A percentile compares a stretch with the other conserved stretches of the same genome.
Conservation (phyloP, 2,888 invertebrate genomes). For the Eristalinus sepulchralis region DNA sequence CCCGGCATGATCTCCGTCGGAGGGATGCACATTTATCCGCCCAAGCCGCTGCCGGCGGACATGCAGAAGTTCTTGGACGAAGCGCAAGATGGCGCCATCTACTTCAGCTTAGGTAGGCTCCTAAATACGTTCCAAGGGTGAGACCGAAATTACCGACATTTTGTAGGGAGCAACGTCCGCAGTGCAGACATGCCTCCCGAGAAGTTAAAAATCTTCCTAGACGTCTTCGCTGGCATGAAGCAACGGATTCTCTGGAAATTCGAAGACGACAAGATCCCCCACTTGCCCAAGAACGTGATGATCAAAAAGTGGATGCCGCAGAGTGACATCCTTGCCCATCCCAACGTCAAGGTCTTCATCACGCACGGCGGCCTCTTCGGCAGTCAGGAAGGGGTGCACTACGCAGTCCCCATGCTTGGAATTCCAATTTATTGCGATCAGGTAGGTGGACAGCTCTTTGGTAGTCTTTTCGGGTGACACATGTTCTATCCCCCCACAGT, state of each 20-base stretch:
- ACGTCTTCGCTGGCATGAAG: constrained; percentile 80
- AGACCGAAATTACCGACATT: not conserved
- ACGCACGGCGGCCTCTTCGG: constrained; percentile 81
- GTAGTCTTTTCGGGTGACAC: not conserved
- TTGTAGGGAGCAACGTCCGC: constrained; percentile 81
- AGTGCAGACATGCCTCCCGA: constrained; percentile 80
- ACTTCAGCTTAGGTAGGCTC: constrained; percentile 81
- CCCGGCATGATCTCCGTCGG: constrained; percentile 82
- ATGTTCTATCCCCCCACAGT: constrained; percentile 74
- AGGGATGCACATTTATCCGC: constrained; percentile 82
- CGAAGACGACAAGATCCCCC: constrained; percentile 79
- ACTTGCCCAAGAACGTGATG: constrained; percentile 81
- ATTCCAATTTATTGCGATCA: constrained; percentile 81
- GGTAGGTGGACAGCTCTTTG: constrained; percentile 64
- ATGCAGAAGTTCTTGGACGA: constrained; percentile 80
- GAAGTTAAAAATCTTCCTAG: constrained; percentile 79
- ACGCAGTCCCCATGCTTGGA: constrained; percentile 81
- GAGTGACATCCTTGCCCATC: constrained; percentile 81
- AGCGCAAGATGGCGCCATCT: constrained; percentile 81
- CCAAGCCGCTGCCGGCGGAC: constrained; percentile 77
- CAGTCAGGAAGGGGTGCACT: constrained; percentile 80
- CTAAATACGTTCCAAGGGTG: not conserved
- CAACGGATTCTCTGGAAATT: constrained; percentile 82
- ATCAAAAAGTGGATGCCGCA: constrained; percentile 83
- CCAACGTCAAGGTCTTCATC: constrained; percentile 81